These are phyloP conservation scores for Dryococelus australis DNA, from an alignment of 2,888 invertebrate species.

Conservation along the genomic window DNA sequence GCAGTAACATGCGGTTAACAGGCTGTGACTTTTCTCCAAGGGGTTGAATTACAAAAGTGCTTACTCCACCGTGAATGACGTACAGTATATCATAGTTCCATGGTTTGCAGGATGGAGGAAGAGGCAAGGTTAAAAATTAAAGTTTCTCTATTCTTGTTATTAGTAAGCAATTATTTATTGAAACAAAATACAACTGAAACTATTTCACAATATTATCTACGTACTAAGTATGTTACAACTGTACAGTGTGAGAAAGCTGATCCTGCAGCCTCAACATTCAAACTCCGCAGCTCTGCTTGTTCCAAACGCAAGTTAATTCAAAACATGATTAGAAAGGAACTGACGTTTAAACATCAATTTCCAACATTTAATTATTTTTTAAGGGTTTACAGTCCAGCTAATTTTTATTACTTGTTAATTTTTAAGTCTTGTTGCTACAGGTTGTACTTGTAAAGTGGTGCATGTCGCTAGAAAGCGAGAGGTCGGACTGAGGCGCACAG, in stretches of 20 bases:
- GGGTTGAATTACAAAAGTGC: too few species aligned
- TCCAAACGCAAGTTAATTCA: neutral
- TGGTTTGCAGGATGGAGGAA: too few species aligned
- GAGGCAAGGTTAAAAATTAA: too few species aligned
- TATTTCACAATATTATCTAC: neutral
- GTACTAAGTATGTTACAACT: neutral
- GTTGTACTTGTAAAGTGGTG: neutral
- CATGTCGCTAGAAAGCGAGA: neutral
- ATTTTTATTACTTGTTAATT: neutral
- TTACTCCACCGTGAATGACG: too few species aligned
- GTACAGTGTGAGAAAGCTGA: slow-evolving; percentile 3
- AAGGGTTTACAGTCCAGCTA: neutral
- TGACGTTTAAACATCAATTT: neutral
- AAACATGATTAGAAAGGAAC: neutral
- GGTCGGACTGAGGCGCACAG: neutral
- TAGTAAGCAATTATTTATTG: slow-evolving; percentile 3
- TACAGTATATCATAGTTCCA: too few species aligned
- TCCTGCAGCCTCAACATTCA: neutral
- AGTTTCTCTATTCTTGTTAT: neutral
- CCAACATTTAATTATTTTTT: neutral
- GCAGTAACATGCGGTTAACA: too few species aligned
- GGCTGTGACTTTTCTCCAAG: too few species aligned
- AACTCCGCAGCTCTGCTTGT: neutral
- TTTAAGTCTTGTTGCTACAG: neutral
- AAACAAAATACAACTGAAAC: slow-evolving; percentile 3